Conservation (phyloP, 2,888 invertebrate species). For the Synergus umbraculus region DNA sequence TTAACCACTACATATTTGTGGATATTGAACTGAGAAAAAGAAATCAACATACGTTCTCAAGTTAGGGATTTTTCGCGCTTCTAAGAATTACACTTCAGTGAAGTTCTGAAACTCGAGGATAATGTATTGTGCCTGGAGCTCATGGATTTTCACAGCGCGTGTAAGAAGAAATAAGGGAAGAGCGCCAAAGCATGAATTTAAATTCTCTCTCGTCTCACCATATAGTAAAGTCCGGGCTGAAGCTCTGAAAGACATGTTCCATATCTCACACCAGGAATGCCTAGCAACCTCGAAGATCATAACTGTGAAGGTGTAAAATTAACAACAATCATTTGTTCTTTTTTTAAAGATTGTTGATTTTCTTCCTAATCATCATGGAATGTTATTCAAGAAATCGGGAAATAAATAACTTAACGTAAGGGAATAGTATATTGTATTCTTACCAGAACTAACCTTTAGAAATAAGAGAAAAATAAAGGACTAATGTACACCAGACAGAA, state of each 20-base stretch:
- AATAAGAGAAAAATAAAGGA: no score
- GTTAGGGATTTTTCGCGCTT: not conserved
- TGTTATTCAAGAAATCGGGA: no score
- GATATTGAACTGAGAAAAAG: not conserved
- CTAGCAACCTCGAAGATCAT: no score
- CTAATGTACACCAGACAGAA: no score
- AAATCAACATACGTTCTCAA: not conserved
- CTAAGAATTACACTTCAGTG: not conserved
- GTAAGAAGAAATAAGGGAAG: not conserved
- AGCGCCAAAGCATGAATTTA: conserved; percentile 1
- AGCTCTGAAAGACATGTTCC: not conserved
- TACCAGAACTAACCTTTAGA: no score
- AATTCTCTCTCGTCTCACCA: not conserved
- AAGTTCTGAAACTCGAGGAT: not conserved
- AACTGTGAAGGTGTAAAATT: not conserved
- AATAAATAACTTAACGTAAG: no score
- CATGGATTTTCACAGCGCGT: not conserved
- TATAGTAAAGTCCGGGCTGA: not conserved
- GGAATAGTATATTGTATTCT: no score
- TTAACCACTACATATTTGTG: not conserved
- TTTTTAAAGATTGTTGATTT: no score
- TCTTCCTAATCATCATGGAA: no score
- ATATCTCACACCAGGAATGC: not conserved
- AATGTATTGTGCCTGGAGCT: conserved; percentile 7
- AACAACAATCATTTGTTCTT: not conserved